Evolutionary conservation across 2,888 invertebrate species (phyloP), one percentile per base, ranked within the genome.

Genomic region (Plebejus anna): DNA sequence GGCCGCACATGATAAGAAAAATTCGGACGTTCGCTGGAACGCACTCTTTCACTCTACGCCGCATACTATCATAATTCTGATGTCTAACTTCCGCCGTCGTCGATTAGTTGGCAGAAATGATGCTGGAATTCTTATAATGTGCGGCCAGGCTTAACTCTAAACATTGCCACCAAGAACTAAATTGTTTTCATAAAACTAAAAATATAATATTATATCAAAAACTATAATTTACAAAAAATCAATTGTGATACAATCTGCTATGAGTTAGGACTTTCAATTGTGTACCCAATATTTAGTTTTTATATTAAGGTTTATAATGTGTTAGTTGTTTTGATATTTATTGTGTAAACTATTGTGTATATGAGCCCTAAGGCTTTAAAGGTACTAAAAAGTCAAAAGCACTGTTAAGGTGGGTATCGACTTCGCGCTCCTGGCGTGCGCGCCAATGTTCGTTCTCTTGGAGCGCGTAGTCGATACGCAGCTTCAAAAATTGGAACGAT

Each of bases 241-340:
- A 13, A 66, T 28, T 61, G 59, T 66, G 32, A 66, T 36, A 66
- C 66, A 66, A 32, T 16, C 66, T 73, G 47, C 55, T 55, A 55
- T 16, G 22, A 22, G 22, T 22, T 22, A 22, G 22, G 4, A 55
- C 16, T 47, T 55, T 55, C 0, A 32, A 73, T 36, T 16, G 51
- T 6, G 13, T 32, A 73, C 47, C 47, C 28, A 47, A 51, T 73
- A 51, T 55, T 73, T 13, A 71, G 22, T 51, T 47, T 71, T 51
- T 51, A 72, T 16, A 11, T 11, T 16, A 22, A 13, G n/a, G 28
- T 47, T 47, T 47, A 42, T 22, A 71, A 47, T 55, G 32, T 47
- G 72, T 72, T 72, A 72, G 32, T 55, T 73, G 51, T 28, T 73
- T 73, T 73, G n/a, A 73, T 73, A 73, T 73, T 73, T 72, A 72